Evolutionary conservation across 2,888 invertebrate genomes (phyloP).

Genomic region (Pristionchus arcanus): DNA sequence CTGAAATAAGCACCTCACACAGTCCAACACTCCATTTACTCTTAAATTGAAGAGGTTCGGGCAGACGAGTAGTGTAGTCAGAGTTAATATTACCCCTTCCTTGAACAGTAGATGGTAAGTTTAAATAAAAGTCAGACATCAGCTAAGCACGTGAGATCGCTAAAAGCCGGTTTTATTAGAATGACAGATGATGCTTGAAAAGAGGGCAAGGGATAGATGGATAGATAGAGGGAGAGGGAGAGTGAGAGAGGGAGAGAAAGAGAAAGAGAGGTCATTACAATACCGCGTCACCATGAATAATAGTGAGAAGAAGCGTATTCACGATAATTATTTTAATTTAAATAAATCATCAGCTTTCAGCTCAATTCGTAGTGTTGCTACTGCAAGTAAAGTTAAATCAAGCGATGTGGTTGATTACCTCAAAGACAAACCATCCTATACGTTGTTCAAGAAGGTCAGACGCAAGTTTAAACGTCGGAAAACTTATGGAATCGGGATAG

Average conservation of each 20-base stretch:
- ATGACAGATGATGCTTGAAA: too few relatives aligned
- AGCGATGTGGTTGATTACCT: not conserved
- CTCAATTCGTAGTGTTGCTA: not conserved
- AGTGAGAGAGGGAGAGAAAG: not conserved
- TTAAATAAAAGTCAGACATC: not conserved
- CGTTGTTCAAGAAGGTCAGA: not conserved
- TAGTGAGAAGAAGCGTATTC: not conserved
- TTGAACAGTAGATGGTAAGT: not conserved
- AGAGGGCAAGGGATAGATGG: too few relatives aligned
- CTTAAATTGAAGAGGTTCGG: not conserved
- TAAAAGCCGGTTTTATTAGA: too few relatives aligned
- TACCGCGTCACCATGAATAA: not conserved
- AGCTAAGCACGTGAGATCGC: not conserved
- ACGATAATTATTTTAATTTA: slow-evolving; percentile 2
- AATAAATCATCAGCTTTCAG: not conserved
- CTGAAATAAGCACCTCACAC: not conserved
- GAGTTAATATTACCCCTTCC: not conserved
- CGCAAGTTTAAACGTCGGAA: not conserved
- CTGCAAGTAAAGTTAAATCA: not conserved
- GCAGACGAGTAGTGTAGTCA: not conserved
- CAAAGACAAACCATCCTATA: not conserved
- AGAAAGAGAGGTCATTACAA: not conserved
- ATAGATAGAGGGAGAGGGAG: not conserved
- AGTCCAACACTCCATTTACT: not conserved
- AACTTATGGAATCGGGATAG: not conserved